Evolutionary conservation across 1,140 invertebrate genomes (phyloP), one percentile per base, ranked within the genome.

Genomic region (Ceratina australensis): DNA sequence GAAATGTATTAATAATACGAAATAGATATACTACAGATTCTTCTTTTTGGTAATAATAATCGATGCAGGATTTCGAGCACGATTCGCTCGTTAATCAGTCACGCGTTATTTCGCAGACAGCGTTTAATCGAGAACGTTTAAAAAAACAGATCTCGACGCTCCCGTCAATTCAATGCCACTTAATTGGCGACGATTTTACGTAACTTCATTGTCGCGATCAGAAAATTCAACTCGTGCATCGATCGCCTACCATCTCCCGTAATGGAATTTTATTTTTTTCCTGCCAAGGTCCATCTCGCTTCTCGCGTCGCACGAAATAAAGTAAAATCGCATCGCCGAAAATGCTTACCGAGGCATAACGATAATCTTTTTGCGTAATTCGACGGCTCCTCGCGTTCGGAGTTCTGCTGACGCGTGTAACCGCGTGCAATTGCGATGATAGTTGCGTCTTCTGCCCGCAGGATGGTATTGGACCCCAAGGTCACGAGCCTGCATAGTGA

Each of bases 401-500:
- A 42, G 22, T 22, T 57, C n/a, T 50, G 24, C 12, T 20, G 33
- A 1, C 42, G 22, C 33, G 52, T 26, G 24, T 15, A 61, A n/a
- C 10, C 7, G 8, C 54, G 16, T 24, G n/a, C 47, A 47, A 52
- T 50, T 64, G 59, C 57, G 16, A 80, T 72, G 54, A 67, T 67
- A 52, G 52, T 49, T 24, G 33, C n/a, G 42, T 59, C 3, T 84
- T 84, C 24, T 80, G 72, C 64, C 82, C 74, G 22, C 85, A 93
- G 93, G 91, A 93, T 93, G 93, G 93, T 93, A 90, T 91, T 93
- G 88, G 93, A 93, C 86, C 91, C 92, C 78, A 93, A 93, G 87
- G 90, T 88, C 72, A 91, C 90, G 79, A 91, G 89, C 86, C 81
- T 92, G 80, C 93, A 93, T 78, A 93, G 90, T 90, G 93, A 93